Evolutionary conservation across 2,797 vertebrate species (phyloP).

Genomic region (Clarias pachynema): DNA sequence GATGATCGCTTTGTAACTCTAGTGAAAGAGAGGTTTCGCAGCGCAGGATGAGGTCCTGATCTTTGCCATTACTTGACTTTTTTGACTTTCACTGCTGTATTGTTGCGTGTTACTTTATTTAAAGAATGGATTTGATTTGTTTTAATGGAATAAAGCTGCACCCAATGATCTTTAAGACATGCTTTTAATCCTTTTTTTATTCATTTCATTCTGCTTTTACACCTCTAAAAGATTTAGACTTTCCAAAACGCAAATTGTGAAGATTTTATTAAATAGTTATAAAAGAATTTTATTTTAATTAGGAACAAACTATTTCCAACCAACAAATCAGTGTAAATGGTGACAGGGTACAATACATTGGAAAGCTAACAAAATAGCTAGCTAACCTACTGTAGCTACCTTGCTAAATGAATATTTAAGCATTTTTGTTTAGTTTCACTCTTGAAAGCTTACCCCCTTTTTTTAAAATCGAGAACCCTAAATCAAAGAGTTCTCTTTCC

Average conservation of each 20-base stretch:
- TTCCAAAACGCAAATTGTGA: background rate
- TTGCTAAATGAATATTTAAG: background rate
- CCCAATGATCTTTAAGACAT: background rate
- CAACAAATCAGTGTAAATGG: background rate
- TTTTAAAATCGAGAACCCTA: background rate
- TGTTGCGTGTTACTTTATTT: background rate
- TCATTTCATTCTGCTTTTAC: too few relatives aligned
- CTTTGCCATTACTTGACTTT: background rate
- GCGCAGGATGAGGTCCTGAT: background rate
- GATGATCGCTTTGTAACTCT: background rate
- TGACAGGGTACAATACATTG: background rate
- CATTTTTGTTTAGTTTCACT: background rate
- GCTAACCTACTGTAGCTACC: background rate
- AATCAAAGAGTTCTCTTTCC: background rate
- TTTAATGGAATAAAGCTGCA: background rate
- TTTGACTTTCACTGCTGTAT: background rate
- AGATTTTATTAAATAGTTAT: background rate
- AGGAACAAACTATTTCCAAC: background rate
- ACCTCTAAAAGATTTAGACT: too few relatives aligned
- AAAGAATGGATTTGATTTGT: background rate
- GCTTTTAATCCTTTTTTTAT: background rate
- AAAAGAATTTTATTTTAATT: background rate
- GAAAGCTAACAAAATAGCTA: background rate
- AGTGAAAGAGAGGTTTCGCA: background rate
- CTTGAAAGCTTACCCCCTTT: background rate